phyloP scores from a whole-genome alignment of 2,113 vertebrate species.

The Naja naja region DNA sequence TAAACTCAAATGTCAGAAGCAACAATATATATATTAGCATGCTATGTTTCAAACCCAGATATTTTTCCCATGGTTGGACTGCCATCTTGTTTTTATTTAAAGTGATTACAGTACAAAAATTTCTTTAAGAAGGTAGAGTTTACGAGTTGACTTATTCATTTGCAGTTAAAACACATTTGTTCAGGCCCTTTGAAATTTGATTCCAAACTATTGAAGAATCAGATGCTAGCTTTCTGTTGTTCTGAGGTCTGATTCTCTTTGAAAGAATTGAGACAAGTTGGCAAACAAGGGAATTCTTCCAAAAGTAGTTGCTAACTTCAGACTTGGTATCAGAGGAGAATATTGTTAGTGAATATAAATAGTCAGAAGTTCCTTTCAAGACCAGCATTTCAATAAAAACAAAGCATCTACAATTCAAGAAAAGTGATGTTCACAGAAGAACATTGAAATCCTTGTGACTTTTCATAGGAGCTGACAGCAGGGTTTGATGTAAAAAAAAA shows the following conservation, averaged over 20 bases:
- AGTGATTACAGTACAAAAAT: neutral
- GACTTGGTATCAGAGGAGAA: conserved; percentile 48
- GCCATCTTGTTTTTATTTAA: neutral
- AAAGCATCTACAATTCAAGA: conserved; percentile 33
- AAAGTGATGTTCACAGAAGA: conserved; percentile 50
- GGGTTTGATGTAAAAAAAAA: conserved; percentile 49
- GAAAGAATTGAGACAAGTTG: conserved; percentile 48
- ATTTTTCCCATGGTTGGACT: neutral
- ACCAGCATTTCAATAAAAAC: conserved; percentile 30
- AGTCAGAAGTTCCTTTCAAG: conserved; percentile 42
- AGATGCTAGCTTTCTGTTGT: conserved; percentile 41
- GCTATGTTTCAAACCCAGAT: neutral
- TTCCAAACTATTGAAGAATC: conserved; percentile 46
- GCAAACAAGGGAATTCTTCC: conserved; percentile 46
- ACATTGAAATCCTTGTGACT: conserved; percentile 61
- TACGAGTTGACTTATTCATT: conserved; percentile 14
- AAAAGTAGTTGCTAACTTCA: conserved; percentile 45
- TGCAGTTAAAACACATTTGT: conserved; percentile 50
- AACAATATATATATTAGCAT: neutral
- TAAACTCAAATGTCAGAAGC: neutral
- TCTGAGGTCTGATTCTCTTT: conserved; percentile 45
- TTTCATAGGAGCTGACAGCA: conserved; percentile 37
- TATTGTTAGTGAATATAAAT: conserved; percentile 45
- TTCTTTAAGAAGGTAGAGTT: neutral
- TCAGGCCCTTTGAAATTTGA: conserved; percentile 53